A percentile compares a stretch with the other conserved stretches of the same genome.
Evolutionary conservation across 2,797 vertebrate genomes (phyloP).

Genomic region (Sebastes oblongus): DNA sequence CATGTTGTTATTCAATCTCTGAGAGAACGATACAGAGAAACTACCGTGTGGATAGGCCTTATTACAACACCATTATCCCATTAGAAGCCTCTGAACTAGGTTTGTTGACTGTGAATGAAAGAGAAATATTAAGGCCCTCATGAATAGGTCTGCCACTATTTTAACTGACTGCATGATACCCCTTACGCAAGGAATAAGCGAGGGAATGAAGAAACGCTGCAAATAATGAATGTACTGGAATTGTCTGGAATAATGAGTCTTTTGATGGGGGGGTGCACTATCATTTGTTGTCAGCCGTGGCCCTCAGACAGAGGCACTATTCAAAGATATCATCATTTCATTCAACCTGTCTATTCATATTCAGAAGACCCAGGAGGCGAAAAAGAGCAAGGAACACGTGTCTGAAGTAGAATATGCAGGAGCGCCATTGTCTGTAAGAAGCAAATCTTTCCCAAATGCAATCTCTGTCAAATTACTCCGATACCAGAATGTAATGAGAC

Average conservation of each 20-base stretch:
- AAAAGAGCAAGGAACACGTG: slow-evolving; percentile 42
- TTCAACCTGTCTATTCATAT: slow-evolving; percentile 78
- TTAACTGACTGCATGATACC: slow-evolving; percentile 49
- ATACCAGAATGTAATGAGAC: slow-evolving; percentile 63
- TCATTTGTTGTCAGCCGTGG: slow-evolving; percentile 60
- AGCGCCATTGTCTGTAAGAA: slow-evolving; percentile 45
- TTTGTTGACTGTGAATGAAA: slow-evolving; percentile 56
- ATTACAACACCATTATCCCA: slow-evolving; percentile 65
- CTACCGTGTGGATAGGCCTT: background rate
- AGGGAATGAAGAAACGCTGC: slow-evolving; percentile 40
- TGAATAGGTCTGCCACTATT: slow-evolving; percentile 56
- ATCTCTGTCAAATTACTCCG: slow-evolving; percentile 57
- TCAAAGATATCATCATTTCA: slow-evolving; percentile 75
- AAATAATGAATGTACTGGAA: slow-evolving; percentile 68
- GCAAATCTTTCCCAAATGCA: slow-evolving; percentile 40
- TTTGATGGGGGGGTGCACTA: slow-evolving; percentile 44
- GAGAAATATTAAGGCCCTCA: slow-evolving; percentile 58
- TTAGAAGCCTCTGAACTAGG: slow-evolving; percentile 50
- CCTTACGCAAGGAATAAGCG: slow-evolving; percentile 50
- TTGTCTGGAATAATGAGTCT: slow-evolving; percentile 65
- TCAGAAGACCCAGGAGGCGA: slow-evolving; percentile 37
- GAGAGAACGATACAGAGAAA: slow-evolving; percentile 17
- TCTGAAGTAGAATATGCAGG: slow-evolving; percentile 51
- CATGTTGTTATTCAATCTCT: slow-evolving; percentile 26
- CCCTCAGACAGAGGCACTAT: slow-evolving; percentile 51